A percentile compares a stretch with the other conserved stretches of the same genome.
phyloP scores from a whole-genome alignment of 2,113 vertebrate genomes.

The Xerus inauris region DNA sequence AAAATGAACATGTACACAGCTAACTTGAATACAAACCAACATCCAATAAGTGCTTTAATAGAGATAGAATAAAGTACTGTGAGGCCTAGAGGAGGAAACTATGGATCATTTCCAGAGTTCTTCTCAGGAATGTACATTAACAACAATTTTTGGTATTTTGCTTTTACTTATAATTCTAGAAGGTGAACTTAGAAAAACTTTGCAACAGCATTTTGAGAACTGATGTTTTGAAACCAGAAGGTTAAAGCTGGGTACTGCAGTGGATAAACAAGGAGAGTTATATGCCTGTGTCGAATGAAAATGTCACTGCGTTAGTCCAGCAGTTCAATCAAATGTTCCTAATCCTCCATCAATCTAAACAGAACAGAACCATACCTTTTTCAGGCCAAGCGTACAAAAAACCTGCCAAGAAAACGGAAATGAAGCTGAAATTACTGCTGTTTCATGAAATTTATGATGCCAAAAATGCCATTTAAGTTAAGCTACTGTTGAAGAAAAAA shows the following conservation, averaged over 20 bases:
- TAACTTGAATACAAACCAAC: conserved; percentile 31
- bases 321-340: conserved; percentile 56
- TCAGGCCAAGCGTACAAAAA: neutral
- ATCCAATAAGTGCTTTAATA: conserved; percentile 6
- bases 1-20: neutral
- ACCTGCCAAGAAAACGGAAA: conserved; percentile 35
- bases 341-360: conserved; percentile 55
- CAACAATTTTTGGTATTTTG: neutral
- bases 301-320: conserved; percentile 36
- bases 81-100: neutral
- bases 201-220: neutral
- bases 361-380: conserved; percentile 37
- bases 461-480: conserved; percentile 65
- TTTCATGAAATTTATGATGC: conserved; percentile 38
- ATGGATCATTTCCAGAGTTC: neutral
- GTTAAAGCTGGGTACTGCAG: neutral
- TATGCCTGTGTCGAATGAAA: neutral
- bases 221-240: conserved; percentile 23
- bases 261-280: conserved; percentile 52
- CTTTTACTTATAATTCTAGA: conserved; percentile 46
- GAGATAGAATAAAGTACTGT: neutral
- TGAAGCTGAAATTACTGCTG: conserved; percentile 35
- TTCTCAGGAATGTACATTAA: neutral
- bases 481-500: conserved; percentile 8
- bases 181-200: conserved; percentile 24